These are phyloP conservation scores for Diadromus collaris DNA, from an alignment of 2,888 invertebrate species.

Conservation along the genomic window DNA sequence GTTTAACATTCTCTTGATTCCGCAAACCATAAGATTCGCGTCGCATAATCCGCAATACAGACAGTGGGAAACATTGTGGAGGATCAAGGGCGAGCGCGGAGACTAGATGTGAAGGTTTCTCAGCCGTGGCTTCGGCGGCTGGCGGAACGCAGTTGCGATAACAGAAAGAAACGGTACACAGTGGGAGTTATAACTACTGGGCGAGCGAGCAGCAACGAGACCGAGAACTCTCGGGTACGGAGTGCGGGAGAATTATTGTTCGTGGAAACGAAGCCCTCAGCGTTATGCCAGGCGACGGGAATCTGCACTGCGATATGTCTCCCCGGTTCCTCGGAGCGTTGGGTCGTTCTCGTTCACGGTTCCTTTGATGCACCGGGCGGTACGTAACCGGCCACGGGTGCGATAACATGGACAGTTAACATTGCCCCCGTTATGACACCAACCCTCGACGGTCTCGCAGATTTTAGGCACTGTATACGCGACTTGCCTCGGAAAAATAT, in stretches of 20 bases:
- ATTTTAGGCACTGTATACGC: conserved; percentile 9
- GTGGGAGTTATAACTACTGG: conserved; percentile 30
- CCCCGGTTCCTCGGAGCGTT: conserved; percentile 3
- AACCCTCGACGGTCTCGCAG: conserved; percentile 21
- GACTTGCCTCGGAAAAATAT: too few species aligned
- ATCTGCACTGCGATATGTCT: conserved; percentile 24
- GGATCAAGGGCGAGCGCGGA: background rate
- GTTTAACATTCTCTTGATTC: conserved; percentile 13
- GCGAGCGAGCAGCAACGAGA: conserved; percentile 10
- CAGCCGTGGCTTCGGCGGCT: conserved; percentile 30
- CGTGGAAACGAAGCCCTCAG: conserved; percentile 47
- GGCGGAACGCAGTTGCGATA: conserved; percentile 13
- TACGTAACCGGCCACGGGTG: conserved; percentile 13
- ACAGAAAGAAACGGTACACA: conserved; percentile 31
- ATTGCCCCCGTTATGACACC: conserved; percentile 25
- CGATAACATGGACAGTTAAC: conserved; percentile 25
- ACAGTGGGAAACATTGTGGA: conserved; percentile 39
- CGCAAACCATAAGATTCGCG: conserved; percentile 38
- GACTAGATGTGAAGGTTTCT: background rate
- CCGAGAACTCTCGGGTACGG: conserved; percentile 35
- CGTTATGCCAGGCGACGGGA: conserved; percentile 30
- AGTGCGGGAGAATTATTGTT: conserved; percentile 49
- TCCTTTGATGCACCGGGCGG: conserved; percentile 40
- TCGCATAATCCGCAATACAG: conserved; percentile 29
- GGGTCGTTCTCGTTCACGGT: conserved; percentile 42